Evolutionary conservation across 2,113 vertebrate genomes (phyloP), one percentile per base, ranked within the genome.

Genomic region (Xenus cinereus): DNA sequence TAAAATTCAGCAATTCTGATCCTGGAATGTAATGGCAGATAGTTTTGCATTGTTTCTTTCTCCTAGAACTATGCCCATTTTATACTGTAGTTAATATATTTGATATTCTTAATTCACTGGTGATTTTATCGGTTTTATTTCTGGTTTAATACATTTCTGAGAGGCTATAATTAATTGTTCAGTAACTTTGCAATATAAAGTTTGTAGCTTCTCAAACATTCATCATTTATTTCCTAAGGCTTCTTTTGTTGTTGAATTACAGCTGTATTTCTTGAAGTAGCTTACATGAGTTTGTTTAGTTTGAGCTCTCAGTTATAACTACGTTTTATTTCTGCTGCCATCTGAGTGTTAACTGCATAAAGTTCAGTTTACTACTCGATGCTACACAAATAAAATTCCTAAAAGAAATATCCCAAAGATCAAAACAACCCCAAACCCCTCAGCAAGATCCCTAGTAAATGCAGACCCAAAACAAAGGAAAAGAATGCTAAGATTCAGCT

Each of bases 251-350:
- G 22, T 86, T 95, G 45, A 87, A 54, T 57, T 87, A 75, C 54
- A 71, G 21, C 60, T 12, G 11, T 50, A 26, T 53, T 82, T 96
- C 82, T 87, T 94, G 30, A 95, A n/a, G 76, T 79, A 74, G 48
- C 45, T 96, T 92, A 54, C 82, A 74, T 75, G 90, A 84, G 51
- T 97, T 97, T 92, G 39, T 96, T 95, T 92, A 96, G 75, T 83
- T 67, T 89, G 91, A 96, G 80, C 84, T n/a, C 60, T 89, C 80
- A 92, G 30, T 90, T 93, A 87, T n/a, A 62, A 33, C 39, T 45
- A 93, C 94, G 73, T 96, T 97, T 84, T 93, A 89, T 88, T 95
- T 72, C 77, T 97, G 82, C 86, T 97, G 87, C 60, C 60, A 33
- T 96, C 73, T 97, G 83, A 92, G 85, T 87, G 48, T 72, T 90